Base-by-base conservation (phyloP, 2,888 invertebrate genomes). In the Phyllotreta cruciferae region DNA sequence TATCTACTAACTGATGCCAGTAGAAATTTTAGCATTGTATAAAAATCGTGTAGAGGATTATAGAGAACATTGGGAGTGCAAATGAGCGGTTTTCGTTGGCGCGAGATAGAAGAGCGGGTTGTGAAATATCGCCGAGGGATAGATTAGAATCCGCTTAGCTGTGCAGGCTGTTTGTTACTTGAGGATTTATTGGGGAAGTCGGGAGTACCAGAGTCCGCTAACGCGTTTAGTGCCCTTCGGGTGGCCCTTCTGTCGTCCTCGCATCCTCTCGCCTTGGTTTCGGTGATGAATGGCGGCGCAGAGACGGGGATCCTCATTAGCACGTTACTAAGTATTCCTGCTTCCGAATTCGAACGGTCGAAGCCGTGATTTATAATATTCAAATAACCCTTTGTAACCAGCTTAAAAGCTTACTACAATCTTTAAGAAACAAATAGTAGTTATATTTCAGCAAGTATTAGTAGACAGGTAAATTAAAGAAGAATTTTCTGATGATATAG, bases 71-170 rank as follows among this genome's bases (percentile, higher is more conserved):
- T 9, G n/a, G 1, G 24, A 8, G 57, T 57, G 49, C 50, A 57
- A 10, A 24, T 7, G 50, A 4, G 13, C 24, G 8, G 11, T 9
- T 9, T 9, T 11, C 34, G 13, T 10, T 38, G 41, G 24, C 50
- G 50, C 56, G 56, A 60, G 63, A 63, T 60, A 63, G 60, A 63
- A 60, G 72, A 71, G 70, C 71, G 73, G 70, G 54, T 60, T 52
- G 80, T 80, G 79, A 80, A 79, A 80, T 80, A 80, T 80, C 77
- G 73, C 79, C 80, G 74, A 73, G 77, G 78, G 78, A 77, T 78
- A 79, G 80, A 80, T 80, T 79, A 79, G 78, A 79, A 78, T 79
- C 78, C 79, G 78, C 78, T 78, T 78, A 77, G 77, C 75, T 74
- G 71, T 73, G 74, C 66, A 66, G 78, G 77, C 76, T 77, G 79